phyloP scores from a whole-genome alignment of 2,888 invertebrate species.

The Pollenia amentaria region DNA sequence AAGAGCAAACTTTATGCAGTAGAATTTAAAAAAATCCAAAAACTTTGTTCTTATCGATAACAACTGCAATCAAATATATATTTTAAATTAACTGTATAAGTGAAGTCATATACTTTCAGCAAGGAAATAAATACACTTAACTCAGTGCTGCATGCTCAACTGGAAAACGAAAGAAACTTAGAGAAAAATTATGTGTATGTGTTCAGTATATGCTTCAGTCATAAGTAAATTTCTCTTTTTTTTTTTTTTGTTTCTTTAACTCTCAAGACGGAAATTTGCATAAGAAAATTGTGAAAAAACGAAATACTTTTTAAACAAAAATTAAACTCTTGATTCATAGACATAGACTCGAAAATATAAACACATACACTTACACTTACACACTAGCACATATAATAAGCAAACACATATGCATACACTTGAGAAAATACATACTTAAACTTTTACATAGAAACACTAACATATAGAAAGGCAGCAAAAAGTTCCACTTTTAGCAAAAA shows the following conservation, averaged over 20 bases:
- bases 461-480: neutral
- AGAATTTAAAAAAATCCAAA: neutral
- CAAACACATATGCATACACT: neutral
- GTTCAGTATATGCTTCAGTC: slow-evolving; percentile 39
- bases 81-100: slow-evolving; percentile 61
- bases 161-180: neutral
- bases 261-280: slow-evolving; percentile 69
- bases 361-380: neutral
- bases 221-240: slow-evolving; percentile 43
- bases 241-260: slow-evolving; percentile 10
- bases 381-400: slow-evolving; percentile 6
- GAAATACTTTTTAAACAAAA: slow-evolving; percentile 42
- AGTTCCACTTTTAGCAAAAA: neutral
- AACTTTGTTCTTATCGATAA: slow-evolving; percentile 38
- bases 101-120: neutral
- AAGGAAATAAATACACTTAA: slow-evolving; percentile 49
- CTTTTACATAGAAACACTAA: neutral
- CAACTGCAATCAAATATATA: slow-evolving; percentile 62
- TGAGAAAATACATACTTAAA: neutral
- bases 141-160: neutral
- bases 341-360: slow-evolving; percentile 30
- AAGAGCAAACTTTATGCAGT: neutral
- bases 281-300: slow-evolving; percentile 59
- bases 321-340: slow-evolving; percentile 55
- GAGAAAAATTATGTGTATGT: neutral